Base-by-base conservation (phyloP, 2,888 invertebrate species). In the Ariolimax columbianus region DNA sequence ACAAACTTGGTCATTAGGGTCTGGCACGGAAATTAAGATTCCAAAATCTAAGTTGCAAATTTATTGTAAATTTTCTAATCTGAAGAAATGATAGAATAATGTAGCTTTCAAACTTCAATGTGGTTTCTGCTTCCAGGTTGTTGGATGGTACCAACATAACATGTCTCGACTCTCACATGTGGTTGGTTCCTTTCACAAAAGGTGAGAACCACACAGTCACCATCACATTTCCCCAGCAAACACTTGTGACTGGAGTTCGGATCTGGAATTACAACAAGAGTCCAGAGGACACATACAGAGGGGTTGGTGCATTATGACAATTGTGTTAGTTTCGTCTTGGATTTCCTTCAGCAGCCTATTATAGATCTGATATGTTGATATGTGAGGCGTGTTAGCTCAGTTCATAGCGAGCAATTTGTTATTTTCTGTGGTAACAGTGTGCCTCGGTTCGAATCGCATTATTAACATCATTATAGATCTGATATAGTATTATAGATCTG, bases 211-310 rank as follows among this genome's bases (percentile, higher is more conserved):
- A 94, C 82, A 89, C 88, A 2, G 81, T 94, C 66, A 89, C 89
- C 33, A 88, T 94, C 47, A 89, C 90, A 87, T 93, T 94, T 81
- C 84, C 88, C 17, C 88, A 92, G 86, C 89, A 90, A 17, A 88
- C 88, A 0, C 86, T 94, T 43, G 92, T 94, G 72, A 88, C 94
- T 55, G 95, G 96, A 81, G 94, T 97, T 43, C 95, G 96, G 79
- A 91, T 97, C 77, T 97, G 97, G 97, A 97, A 97, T 94, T 97
- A 97, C 94, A 97, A 97, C 93, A 96, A 96, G 84, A 96, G 95
- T 89, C 95, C 96, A 90, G 97, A 97, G 88, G 93, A 95, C 86
- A 94, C 95, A 0, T 95, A 94, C 88, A 92, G 94, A 87, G 95
- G 95, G 85, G 95, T 94, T 59, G 90, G 93, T 47, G 26, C 33